These are phyloP conservation scores for Penaeus chinensis DNA, from an alignment of 1,140 invertebrate genomes.

Conservation along the genomic window DNA sequence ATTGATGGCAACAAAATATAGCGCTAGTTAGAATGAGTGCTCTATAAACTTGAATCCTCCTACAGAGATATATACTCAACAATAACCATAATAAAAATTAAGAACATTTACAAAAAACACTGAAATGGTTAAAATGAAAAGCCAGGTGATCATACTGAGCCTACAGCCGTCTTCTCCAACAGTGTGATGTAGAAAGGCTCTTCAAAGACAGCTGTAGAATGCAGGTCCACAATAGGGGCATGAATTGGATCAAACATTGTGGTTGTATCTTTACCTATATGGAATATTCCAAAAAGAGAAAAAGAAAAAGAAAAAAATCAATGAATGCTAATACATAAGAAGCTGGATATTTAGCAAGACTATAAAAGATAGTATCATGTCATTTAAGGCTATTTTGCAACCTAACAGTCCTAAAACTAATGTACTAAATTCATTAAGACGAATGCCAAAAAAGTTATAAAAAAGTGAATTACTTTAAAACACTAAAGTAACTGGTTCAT, in stretches of 20 bases:
- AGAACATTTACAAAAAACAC: neutral
- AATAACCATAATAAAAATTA: neutral
- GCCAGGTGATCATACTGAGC: conserved; percentile 37
- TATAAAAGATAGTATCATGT: too few relatives aligned
- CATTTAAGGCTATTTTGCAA: too few relatives aligned
- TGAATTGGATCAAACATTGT: conserved; percentile 71
- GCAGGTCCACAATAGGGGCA: conserved; percentile 90
- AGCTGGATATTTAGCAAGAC: neutral
- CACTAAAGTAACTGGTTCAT: too few relatives aligned
- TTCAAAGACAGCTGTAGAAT: conserved; percentile 83
- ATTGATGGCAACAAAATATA: too few relatives aligned
- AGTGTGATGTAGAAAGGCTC: conserved; percentile 97
- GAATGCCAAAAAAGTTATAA: too few relatives aligned
- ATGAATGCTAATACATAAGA: neutral
- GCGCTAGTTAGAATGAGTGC: too few relatives aligned
- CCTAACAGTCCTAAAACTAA: too few relatives aligned
- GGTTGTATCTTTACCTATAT: conserved; percentile 28
- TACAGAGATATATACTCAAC: neutral
- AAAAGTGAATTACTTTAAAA: too few relatives aligned
- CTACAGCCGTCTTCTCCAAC: conserved; percentile 77
- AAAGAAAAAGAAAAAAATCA: neutral
- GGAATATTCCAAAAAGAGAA: neutral
- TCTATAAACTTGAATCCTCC: neutral
- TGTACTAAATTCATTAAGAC: too few relatives aligned
- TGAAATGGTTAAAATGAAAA: neutral